Conservation (phyloP, 2,113 vertebrate genomes). For the Microcebus ravelobensis region DNA sequence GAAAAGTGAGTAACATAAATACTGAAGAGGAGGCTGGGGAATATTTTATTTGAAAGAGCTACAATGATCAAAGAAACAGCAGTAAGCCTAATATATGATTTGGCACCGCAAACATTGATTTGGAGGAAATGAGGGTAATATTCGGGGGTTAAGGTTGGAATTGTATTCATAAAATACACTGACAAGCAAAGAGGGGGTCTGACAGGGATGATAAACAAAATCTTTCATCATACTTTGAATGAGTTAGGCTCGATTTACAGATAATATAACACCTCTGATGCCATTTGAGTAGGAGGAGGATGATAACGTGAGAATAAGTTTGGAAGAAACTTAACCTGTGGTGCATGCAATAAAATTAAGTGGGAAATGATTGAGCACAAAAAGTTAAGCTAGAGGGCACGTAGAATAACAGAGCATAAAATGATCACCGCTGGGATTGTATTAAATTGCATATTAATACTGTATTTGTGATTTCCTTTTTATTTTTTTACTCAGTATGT, state of each 20-base stretch:
- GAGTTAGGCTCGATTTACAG: background rate
- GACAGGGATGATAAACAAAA: background rate
- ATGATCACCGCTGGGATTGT: background rate
- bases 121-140: background rate
- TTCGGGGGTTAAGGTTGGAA: background rate
- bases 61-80: background rate
- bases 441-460: background rate
- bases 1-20: background rate
- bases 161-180: background rate
- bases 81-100: background rate
- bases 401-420: background rate
- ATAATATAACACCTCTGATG: background rate
- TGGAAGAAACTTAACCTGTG: background rate
- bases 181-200: background rate
- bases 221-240: background rate
- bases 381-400: background rate
- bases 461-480: background rate
- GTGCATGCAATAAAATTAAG: background rate
- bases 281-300: background rate
- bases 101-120: conserved; percentile 29
- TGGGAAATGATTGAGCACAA: background rate
- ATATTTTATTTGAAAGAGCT: conserved; percentile 55
- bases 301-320: background rate
- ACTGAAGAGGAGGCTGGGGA: background rate
- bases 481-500: background rate